Conservation (phyloP, 2,888 invertebrate genomes). For the Candidula unifasciata region DNA sequence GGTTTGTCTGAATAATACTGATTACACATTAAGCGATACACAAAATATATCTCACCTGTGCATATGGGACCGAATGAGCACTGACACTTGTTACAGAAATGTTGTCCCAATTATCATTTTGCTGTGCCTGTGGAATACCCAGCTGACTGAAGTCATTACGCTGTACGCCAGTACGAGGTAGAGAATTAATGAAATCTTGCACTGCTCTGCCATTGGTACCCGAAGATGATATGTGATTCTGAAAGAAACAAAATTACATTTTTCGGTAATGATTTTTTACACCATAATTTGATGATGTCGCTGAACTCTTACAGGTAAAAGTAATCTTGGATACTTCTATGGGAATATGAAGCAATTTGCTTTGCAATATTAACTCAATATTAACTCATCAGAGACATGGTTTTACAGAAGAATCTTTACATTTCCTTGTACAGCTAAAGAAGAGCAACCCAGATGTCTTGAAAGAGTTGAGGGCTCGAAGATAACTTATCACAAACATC, state of each 20-base stretch:
- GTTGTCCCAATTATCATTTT: conserved; percentile 68
- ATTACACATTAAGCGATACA: too few relatives aligned
- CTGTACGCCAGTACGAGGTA: conserved; percentile 63
- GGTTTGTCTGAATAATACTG: too few relatives aligned
- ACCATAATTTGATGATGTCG: background rate
- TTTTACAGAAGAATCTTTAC: too few relatives aligned
- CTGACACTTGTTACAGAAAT: conserved; percentile 76
- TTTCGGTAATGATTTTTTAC: background rate
- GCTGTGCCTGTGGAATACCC: conserved; percentile 63
- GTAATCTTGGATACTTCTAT: too few relatives aligned
- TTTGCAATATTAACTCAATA: too few relatives aligned
- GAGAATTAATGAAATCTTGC: conserved; percentile 66
- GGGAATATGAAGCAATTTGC: too few relatives aligned
- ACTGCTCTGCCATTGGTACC: conserved; percentile 71
- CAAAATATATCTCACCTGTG: conserved; percentile 73
- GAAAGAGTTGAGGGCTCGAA: too few relatives aligned
- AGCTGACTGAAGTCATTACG: conserved; percentile 75
- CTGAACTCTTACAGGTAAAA: too few relatives aligned
- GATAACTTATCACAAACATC: too few relatives aligned
- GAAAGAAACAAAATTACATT: conserved; percentile 50
- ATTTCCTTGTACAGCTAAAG: too few relatives aligned
- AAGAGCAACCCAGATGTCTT: too few relatives aligned
- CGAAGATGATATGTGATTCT: conserved; percentile 65
- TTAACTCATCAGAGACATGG: too few relatives aligned
- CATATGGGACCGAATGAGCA: conserved; percentile 73